These are phyloP conservation scores for Labeo calbasu DNA, from an alignment of 2,797 vertebrate genomes.

Conservation along the genomic window DNA sequence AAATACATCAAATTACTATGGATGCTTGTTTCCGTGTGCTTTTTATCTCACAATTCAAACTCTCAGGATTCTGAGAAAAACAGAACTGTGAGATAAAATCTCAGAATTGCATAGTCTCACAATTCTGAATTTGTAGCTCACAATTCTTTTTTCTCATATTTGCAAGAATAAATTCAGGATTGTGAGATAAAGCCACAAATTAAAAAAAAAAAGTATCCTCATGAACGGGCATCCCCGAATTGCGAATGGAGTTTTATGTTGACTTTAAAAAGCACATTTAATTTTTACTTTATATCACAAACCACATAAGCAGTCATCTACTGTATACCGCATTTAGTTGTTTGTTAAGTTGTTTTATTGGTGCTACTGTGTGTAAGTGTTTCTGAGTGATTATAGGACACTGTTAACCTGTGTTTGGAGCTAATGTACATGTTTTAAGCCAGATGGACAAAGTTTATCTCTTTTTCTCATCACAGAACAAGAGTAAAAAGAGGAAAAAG, in stretches of 20 bases:
- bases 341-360: neutral
- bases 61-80: too few species aligned
- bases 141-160: too few species aligned
- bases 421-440: neutral
- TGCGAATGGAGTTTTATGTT: neutral
- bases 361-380: constrained; percentile 19
- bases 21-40: too few species aligned
- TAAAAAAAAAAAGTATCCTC: too few species aligned
- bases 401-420: neutral
- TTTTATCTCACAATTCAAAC: too few species aligned
- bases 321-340: neutral
- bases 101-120: too few species aligned
- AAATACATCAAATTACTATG: neutral
- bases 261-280: neutral
- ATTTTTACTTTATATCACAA: neutral
- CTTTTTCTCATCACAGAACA: neutral
- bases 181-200: too few species aligned
- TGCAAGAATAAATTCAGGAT: too few species aligned
- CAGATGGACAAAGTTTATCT: neutral
- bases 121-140: too few species aligned
- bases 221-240: neutral
- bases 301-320: neutral
- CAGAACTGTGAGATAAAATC: too few species aligned
- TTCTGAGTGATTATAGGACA: neutral
- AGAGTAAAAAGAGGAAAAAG: neutral